Conservation (phyloP, 2,113 vertebrate species). For the Mormoops blainvillei region DNA sequence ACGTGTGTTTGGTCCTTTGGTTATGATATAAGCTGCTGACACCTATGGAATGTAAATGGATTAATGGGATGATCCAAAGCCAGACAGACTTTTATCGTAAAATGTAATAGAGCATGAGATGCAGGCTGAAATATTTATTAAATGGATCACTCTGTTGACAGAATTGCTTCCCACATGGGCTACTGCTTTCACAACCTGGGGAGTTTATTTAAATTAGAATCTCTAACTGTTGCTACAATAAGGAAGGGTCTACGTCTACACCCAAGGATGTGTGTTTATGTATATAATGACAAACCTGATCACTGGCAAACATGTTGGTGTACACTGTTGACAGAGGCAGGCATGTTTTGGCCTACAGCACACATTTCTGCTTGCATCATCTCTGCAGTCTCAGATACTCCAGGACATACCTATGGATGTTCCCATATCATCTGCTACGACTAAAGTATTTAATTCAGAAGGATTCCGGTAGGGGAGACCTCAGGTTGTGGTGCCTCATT, state of each 20-base stretch:
- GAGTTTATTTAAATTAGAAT: neutral
- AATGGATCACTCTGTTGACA: constrained; percentile 43
- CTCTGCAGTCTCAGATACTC: neutral
- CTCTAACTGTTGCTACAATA: constrained; percentile 8
- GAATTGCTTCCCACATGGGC: constrained; percentile 35
- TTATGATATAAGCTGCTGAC: neutral
- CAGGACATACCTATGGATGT: neutral
- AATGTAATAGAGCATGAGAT: constrained; percentile 30
- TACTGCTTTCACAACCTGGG: neutral
- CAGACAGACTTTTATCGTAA: constrained; percentile 32
- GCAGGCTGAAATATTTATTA: constrained; percentile 44
- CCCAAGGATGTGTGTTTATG: neutral
- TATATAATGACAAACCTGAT: neutral
- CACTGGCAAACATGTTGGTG: neutral
- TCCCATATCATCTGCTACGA: neutral
- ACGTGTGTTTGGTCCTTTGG: neutral
- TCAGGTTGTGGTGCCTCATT: neutral
- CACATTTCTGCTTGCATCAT: neutral
- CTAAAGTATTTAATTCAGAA: neutral
- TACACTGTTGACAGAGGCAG: neutral
- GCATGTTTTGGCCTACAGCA: neutral
- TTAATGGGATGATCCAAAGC: neutral
- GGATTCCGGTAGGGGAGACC: neutral
- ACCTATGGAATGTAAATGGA: neutral
- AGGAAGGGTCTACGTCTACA: neutral